These are phyloP conservation scores for Rhinopomastus cyanomelas DNA, from an alignment of 2,113 vertebrate species.

Conservation along the genomic window DNA sequence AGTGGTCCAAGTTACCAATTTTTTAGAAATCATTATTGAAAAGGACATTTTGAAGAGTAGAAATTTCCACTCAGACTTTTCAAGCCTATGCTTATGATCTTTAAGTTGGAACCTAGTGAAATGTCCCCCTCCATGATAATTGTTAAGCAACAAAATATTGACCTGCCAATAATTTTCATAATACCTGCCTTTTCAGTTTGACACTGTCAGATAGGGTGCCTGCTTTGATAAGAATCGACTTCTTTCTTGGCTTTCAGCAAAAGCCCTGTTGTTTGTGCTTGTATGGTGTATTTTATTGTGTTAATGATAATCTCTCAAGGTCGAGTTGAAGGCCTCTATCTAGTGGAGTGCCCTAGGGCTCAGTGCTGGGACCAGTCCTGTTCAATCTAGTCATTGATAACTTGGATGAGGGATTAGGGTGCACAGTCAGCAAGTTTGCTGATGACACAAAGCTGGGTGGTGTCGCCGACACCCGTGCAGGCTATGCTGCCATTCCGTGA, in stretches of 20 bases:
- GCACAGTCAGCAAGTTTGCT: no score
- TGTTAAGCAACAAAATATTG: neutral
- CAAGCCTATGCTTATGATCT: neutral
- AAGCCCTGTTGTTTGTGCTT: neutral
- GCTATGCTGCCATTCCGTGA: no score
- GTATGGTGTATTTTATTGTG: conserved; percentile 35
- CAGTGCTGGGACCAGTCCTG: no score
- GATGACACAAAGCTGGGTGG: no score
- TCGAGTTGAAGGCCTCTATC: no score
- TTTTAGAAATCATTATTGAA: conserved; percentile 4
- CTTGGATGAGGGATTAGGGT: no score
- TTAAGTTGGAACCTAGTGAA: neutral
- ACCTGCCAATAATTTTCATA: conserved; percentile 2
- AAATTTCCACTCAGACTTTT: neutral
- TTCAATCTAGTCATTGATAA: no score
- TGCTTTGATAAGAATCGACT: conserved; percentile 18
- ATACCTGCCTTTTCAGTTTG: neutral
- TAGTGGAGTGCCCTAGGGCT: no score
- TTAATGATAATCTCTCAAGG: conserved; percentile 34
- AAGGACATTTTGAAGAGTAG: neutral
- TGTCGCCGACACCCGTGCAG: no score
- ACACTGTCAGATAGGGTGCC: neutral
- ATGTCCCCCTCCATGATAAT: neutral
- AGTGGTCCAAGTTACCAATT: conserved; percentile 10
- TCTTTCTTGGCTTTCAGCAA: conserved; percentile 10